These are phyloP conservation scores for Zenarchopterus dispar DNA, from an alignment of 2,797 vertebrate species.

Conservation along the genomic window DNA sequence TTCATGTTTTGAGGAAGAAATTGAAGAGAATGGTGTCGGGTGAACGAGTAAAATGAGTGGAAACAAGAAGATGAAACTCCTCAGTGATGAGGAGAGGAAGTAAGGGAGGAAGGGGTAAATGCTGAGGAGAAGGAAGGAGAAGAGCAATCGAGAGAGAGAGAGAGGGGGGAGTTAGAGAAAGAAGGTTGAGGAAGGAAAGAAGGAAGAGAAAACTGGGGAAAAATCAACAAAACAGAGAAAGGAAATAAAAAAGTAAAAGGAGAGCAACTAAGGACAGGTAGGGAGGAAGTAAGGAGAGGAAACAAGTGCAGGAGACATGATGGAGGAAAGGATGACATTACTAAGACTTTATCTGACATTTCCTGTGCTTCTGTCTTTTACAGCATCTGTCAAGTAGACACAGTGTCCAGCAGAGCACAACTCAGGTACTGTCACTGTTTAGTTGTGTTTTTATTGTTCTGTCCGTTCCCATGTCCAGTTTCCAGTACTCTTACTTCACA, in stretches of 20 bases:
- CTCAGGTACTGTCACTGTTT: conserved; percentile 82
- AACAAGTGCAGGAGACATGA: background rate
- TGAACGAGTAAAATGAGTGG: background rate
- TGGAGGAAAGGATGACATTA: background rate
- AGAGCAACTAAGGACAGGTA: background rate
- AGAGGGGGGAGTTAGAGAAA: too few species aligned
- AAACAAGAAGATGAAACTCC: background rate
- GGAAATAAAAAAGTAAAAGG: background rate
- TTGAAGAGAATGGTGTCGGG: background rate
- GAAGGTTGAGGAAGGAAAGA: background rate
- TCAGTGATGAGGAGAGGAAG: background rate
- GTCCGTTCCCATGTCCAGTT: too few species aligned
- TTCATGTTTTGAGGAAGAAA: conserved; percentile 26
- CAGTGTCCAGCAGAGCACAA: conserved; percentile 92
- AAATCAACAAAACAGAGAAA: background rate
- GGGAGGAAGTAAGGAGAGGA: background rate
- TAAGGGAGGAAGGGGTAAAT: background rate
- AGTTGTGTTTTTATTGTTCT: background rate
- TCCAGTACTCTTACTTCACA: too few species aligned
- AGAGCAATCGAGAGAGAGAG: background rate
- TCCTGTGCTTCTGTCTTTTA: background rate
- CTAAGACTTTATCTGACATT: background rate
- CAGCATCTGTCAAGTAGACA: conserved; percentile 93
- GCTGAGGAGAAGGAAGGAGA: background rate
- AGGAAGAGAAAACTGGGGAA: too few species aligned